Conservation (phyloP, 2,888 invertebrate genomes). For the Pyrrhosoma nymphula region DNA sequence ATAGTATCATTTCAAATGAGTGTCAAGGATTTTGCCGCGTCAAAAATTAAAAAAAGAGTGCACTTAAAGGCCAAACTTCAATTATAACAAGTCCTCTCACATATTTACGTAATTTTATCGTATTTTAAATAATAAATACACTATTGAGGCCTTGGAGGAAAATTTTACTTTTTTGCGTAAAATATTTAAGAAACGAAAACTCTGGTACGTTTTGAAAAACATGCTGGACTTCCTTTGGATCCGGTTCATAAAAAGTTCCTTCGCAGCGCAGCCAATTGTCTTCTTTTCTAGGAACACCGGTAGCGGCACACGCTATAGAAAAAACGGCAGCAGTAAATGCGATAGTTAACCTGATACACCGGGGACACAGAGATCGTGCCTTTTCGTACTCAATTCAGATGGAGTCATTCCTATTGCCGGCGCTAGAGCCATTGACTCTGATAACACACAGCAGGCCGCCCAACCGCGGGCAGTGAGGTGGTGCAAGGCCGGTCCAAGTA, state of each 20-base stretch:
- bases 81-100: too few relatives aligned
- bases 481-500: neutral
- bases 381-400: neutral
- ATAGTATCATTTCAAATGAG: too few relatives aligned
- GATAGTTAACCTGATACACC: neutral
- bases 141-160: too few relatives aligned
- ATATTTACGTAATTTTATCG: too few relatives aligned
- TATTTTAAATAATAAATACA: too few relatives aligned
- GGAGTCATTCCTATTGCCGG: neutral
- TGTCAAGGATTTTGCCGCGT: too few relatives aligned
- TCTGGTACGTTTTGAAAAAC: too few relatives aligned
- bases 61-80: too few relatives aligned
- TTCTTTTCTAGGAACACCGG: neutral
- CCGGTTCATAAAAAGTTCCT: neutral
- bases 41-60: too few relatives aligned
- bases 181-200: too few relatives aligned
- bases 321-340: neutral
- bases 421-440: neutral
- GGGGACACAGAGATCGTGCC: neutral
- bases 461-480: neutral
- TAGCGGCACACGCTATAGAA: neutral
- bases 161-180: too few relatives aligned
- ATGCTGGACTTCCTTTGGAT: neutral
- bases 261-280: neutral
- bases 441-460: neutral